Evolutionary conservation across 2,888 invertebrate genomes (phyloP).

Genomic region (Drosophila dives): DNA sequence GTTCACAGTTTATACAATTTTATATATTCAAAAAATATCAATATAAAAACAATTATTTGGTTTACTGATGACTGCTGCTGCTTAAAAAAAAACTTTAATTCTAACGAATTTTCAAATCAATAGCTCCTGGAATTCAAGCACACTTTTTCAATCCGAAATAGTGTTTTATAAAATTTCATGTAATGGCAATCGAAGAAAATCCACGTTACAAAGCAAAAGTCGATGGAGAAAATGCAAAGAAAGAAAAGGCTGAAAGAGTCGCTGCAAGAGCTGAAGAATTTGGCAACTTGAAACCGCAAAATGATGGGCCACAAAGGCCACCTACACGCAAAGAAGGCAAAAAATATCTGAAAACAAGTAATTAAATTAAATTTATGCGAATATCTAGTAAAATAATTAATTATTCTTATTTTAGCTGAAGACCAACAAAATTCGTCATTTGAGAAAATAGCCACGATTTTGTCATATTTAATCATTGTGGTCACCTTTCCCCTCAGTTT

Average conservation of each 20-base stretch:
- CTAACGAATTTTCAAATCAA: neutral
- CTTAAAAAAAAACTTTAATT: neutral
- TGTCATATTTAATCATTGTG: slow-evolving; percentile 45
- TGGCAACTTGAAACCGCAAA: neutral
- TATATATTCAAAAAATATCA: too few relatives aligned
- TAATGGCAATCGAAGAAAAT: slow-evolving; percentile 7
- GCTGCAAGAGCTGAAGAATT: neutral
- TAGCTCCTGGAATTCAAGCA: neutral
- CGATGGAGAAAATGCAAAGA: neutral
- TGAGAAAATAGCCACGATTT: slow-evolving; percentile 25
- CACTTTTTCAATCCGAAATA: neutral
- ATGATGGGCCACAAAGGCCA: neutral
- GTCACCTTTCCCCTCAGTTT: slow-evolving; percentile 76
- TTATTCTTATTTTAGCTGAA: slow-evolving; percentile 41
- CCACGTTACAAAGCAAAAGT: neutral
- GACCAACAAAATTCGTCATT: slow-evolving; percentile 17
- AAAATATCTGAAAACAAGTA: slow-evolving; percentile 57
- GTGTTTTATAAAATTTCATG: slow-evolving; percentile 10
- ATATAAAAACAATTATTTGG: too few relatives aligned
- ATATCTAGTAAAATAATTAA: fast-evolving
- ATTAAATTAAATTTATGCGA: neutral
- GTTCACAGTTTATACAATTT: too few relatives aligned
- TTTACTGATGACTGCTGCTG: too few relatives aligned
- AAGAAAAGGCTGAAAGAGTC: neutral
- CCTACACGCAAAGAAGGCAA: slow-evolving; percentile 14